Conservation (phyloP, 2,797 vertebrate genomes). For the Halcyon badia region DNA sequence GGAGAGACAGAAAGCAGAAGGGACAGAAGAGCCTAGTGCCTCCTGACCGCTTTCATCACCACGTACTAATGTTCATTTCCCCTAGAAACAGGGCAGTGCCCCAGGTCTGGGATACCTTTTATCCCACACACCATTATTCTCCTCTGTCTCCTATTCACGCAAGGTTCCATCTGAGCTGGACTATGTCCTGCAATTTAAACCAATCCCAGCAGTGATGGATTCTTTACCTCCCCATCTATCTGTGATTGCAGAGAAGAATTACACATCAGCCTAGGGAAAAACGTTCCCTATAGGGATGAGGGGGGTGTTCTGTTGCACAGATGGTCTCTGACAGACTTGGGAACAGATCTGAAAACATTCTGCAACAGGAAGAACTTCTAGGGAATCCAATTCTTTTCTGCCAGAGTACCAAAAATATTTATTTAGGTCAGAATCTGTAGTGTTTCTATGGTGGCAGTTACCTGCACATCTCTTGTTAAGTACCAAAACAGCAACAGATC, state of each 20-base stretch:
- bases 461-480: background rate
- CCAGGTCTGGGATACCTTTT: background rate
- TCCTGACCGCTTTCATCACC: background rate
- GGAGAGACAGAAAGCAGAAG: background rate
- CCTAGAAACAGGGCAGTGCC: background rate
- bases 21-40: background rate
- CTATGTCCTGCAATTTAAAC: background rate
- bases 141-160: background rate
- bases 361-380: conserved; percentile 20
- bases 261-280: background rate
- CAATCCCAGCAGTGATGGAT: background rate
- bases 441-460: background rate
- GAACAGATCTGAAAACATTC: conserved; percentile 39
- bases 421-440: conserved; percentile 9
- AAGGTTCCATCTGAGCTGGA: background rate
- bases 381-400: conserved; percentile 13
- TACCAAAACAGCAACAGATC: background rate
- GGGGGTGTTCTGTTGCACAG: conserved; percentile 5
- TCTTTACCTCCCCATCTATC: background rate
- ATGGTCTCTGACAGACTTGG: conserved; percentile 44
- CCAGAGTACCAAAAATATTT: conserved; percentile 11
- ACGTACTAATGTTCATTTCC: background rate
- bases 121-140: background rate
- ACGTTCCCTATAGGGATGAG: background rate
- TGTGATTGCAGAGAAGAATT: background rate